phyloP scores from a whole-genome alignment of 1,140 invertebrate species.

The Aphaenogaster ashmeadi region DNA sequence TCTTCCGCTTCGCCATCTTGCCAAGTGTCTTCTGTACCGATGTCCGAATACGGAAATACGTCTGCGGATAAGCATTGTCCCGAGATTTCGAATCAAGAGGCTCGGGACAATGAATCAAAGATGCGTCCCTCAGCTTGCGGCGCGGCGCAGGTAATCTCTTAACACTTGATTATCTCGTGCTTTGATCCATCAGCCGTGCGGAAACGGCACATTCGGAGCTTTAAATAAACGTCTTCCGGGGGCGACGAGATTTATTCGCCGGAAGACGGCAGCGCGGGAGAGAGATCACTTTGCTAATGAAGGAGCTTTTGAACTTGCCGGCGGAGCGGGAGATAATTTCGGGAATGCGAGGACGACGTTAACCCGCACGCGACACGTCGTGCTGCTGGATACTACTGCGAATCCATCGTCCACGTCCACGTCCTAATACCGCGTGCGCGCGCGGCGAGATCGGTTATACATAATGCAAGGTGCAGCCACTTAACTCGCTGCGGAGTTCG shows the following conservation, averaged over 20 bases:
- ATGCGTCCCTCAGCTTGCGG: not conserved
- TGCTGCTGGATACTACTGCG: not conserved
- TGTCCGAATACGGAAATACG: not conserved
- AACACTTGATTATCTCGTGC: conserved; percentile 40
- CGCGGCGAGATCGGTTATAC: conserved; percentile 29
- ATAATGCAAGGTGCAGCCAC: conserved; percentile 41
- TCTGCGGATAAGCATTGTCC: not conserved
- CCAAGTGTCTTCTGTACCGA: not conserved
- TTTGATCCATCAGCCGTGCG: conserved; percentile 44
- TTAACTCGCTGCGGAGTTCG: not conserved
- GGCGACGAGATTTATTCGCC: conserved; percentile 24
- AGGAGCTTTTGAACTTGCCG: conserved; percentile 54
- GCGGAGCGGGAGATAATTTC: conserved; percentile 23
- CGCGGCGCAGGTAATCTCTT: conserved; percentile 30
- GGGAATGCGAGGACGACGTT: conserved; percentile 13
- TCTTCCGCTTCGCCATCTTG: not conserved
- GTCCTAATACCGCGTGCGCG: not conserved
- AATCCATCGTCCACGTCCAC: conserved; percentile 8
- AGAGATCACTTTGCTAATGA: conserved; percentile 58
- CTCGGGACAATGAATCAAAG: conserved; percentile 21
- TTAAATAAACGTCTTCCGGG: conserved; percentile 49
- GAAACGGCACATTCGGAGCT: conserved; percentile 43
- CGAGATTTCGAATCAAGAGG: not conserved
- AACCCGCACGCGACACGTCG: conserved; percentile 11
- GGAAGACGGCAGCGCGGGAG: not conserved